Evolutionary conservation across 2,797 vertebrate genomes (phyloP).

Genomic region (Clarias fuscus): DNA sequence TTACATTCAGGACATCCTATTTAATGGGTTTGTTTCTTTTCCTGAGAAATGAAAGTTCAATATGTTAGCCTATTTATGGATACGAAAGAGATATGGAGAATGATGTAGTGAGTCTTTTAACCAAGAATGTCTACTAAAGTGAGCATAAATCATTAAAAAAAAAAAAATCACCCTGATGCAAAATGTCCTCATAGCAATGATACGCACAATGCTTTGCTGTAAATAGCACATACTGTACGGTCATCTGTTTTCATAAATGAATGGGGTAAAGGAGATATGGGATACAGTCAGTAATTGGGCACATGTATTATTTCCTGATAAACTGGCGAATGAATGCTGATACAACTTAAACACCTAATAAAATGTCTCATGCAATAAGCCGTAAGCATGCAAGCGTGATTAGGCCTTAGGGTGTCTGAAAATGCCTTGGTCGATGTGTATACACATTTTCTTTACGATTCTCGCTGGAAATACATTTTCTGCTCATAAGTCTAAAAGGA

Average conservation of each 20-base stretch:
- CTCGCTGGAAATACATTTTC: not conserved
- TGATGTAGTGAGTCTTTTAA: not conserved
- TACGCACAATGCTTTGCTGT: not conserved
- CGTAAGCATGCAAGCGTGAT: not conserved
- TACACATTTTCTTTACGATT: not conserved
- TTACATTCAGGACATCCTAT: not conserved
- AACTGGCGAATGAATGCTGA: not conserved
- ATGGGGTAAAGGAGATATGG: not conserved
- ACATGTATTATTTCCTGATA: not conserved
- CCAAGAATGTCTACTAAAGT: not conserved
- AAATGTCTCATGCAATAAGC: not conserved
- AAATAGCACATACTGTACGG: not conserved
- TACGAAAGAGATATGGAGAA: not conserved
- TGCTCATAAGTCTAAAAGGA: conserved; percentile 10
- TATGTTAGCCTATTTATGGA: not conserved
- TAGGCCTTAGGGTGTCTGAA: not conserved
- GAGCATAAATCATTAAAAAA: not conserved
- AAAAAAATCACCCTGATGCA: not conserved
- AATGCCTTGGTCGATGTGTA: not conserved
- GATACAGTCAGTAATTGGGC: not conserved
- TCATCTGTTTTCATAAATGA: not conserved
- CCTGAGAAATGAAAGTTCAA: not conserved
- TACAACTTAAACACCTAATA: conserved; percentile 4
- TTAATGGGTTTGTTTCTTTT: not conserved
- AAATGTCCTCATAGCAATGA: not conserved